A percentile compares a stretch with the other conserved stretches of the same genome.
Conservation (phyloP, 2,888 invertebrate species). For the Rhogogaster chlorosoma region DNA sequence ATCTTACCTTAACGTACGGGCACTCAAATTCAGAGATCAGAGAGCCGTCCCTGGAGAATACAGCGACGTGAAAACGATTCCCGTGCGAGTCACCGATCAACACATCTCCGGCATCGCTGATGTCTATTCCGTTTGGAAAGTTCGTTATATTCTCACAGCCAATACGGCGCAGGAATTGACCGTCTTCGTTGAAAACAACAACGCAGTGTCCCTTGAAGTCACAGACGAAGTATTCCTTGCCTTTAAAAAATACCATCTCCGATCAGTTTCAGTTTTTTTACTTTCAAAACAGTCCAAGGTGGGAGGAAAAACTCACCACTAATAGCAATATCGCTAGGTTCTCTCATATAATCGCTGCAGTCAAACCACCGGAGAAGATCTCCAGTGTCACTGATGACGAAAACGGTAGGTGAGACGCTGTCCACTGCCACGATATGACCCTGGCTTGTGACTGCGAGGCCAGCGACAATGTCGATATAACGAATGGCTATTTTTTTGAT, state of each 20-base stretch:
- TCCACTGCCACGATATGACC: slow-evolving; percentile 98
- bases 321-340: slow-evolving; percentile 98
- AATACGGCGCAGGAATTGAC: slow-evolving; percentile 94
- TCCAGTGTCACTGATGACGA: slow-evolving; percentile 94
- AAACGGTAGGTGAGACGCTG: slow-evolving; percentile 97
- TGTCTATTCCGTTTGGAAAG: slow-evolving; percentile 98
- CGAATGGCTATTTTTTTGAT: slow-evolving; percentile 95
- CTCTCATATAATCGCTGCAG: slow-evolving; percentile 98
- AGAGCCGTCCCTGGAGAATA: slow-evolving; percentile 93
- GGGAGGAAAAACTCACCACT: slow-evolving; percentile 82
- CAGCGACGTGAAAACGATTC: slow-evolving; percentile 98
- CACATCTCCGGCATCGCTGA: slow-evolving; percentile 97
- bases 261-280: not conserved
- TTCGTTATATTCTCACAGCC: slow-evolving; percentile 97
- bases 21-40: slow-evolving; percentile 97
- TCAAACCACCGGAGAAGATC: slow-evolving; percentile 98
- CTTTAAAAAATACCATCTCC: slow-evolving; percentile 75
- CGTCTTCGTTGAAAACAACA: slow-evolving; percentile 96
- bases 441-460: slow-evolving; percentile 94
- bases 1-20: slow-evolving; percentile 95
- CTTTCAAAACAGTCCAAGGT: not conserved
- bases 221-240: slow-evolving; percentile 96
- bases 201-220: slow-evolving; percentile 99
- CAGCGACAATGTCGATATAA: slow-evolving; percentile 95
- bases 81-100: slow-evolving; percentile 98